Base-by-base conservation (phyloP, 1,140 invertebrate genomes). In the Bombus confusus region DNA sequence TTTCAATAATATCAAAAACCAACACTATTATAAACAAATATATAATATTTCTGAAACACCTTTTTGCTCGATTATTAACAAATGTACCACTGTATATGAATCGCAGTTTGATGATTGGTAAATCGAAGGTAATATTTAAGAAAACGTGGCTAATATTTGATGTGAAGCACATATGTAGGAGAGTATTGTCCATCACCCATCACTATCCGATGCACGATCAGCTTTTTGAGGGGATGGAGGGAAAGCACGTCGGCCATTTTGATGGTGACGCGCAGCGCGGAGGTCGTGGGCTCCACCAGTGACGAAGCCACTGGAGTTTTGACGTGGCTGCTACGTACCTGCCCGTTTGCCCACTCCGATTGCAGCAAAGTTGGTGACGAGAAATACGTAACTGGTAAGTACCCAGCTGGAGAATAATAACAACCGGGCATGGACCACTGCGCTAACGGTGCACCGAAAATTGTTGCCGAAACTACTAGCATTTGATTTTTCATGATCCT, bases 321-420 rank as follows among this genome's bases (percentile, higher is more conserved):
- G 97, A 98, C 97, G 97, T 98, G 97, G 97, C 97, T 97, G 97
- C 97, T 98, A 98, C 97, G 97, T 98, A 98, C 97, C 96, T 97
- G 97, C 96, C 96, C 96, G 96, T 97, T 97, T 97, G 97, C 97
- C 97, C 97, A 98, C 97, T 98, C 97, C 97, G 97, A 97, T 97
- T 97, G 97, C 97, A 97, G 97, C 97, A 97, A 97, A 98, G 96
- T 97, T 97, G 97, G 97, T 98, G 97, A 98, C 97, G 97, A 98
- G 97, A 97, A 98, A 97, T 98, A 98, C 97, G 97, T 98, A 98
- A 98, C 97, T 97, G 97, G 97, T 98, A 97, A 97, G 97, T 97
- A 97, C 96, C 96, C 96, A 96, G 96, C 95, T 95, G 96, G 96
- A 96, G 96, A 96, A 96, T 96, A 96, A 95, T 95, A 97, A 96